phyloP scores from a whole-genome alignment of 2,113 vertebrate genomes.

The Carlito syrichta region DNA sequence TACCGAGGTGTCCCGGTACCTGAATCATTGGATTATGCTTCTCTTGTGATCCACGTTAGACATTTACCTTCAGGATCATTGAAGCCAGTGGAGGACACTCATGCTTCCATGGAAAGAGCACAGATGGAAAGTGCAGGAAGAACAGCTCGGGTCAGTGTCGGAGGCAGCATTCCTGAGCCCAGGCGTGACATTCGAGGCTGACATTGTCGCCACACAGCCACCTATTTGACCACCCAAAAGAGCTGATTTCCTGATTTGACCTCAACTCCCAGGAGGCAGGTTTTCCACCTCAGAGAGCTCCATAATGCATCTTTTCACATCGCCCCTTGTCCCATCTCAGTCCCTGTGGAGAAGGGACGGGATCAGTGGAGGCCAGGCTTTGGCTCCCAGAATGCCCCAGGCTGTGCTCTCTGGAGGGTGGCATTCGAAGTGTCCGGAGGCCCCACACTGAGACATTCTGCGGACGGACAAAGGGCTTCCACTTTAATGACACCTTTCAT shows the following conservation, averaged over 20 bases:
- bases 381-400: neutral
- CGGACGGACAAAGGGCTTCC: neutral
- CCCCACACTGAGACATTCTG: neutral
- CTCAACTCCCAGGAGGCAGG: neutral
- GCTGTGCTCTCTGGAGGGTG: neutral
- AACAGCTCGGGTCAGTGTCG: accelerated
- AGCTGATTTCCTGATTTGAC: neutral
- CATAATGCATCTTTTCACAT: neutral
- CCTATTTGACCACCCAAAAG: too few relatives aligned
- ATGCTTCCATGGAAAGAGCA: accelerated
- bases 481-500: neutral
- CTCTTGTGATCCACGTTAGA: accelerated
- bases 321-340: neutral
- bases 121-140: accelerated
- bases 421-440: neutral
- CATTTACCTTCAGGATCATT: accelerated
- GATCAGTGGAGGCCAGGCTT: neutral
- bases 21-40: accelerated
- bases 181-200: accelerated
- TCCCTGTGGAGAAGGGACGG: too few relatives aligned
- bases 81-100: accelerated
- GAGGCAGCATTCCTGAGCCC: accelerated
- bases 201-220: accelerated
- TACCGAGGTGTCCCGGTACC: accelerated
- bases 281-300: neutral